These are phyloP conservation scores for Molossus molossus DNA, from an alignment of 2,797 vertebrate species.

Conservation along the genomic window DNA sequence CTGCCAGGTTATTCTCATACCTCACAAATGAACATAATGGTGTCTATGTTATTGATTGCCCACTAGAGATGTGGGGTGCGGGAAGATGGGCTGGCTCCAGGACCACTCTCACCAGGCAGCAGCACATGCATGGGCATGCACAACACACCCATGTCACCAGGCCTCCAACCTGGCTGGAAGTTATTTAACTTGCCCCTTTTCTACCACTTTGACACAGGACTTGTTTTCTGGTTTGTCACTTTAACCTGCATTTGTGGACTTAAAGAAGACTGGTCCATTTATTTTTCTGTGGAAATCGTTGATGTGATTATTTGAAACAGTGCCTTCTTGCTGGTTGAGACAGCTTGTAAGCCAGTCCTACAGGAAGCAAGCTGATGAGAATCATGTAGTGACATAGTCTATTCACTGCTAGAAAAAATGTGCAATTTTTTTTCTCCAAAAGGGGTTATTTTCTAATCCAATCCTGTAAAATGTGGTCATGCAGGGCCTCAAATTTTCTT, in stretches of 20 bases:
- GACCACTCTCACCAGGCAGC: background rate
- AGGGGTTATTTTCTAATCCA: background rate
- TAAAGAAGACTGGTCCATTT: background rate
- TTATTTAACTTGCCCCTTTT: background rate
- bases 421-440: conserved; percentile 34
- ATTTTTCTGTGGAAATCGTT: background rate
- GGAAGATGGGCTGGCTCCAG: background rate
- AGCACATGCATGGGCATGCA: fast-evolving
- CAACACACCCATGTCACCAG: fast-evolving
- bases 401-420: background rate
- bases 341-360: background rate
- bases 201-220: background rate
- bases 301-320: background rate
- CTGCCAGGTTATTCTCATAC: background rate
- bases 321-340: background rate
- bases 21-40: background rate
- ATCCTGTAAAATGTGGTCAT: conserved; percentile 5
- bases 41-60: background rate
- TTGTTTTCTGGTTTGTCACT: background rate
- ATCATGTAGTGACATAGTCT: background rate
- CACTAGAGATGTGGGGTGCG: background rate
- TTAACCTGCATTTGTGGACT: background rate
- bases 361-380: background rate
- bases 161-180: background rate
- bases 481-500: conserved; percentile 3